Conservation (phyloP, 2,888 invertebrate genomes). For the Drosophila neotestacea region DNA sequence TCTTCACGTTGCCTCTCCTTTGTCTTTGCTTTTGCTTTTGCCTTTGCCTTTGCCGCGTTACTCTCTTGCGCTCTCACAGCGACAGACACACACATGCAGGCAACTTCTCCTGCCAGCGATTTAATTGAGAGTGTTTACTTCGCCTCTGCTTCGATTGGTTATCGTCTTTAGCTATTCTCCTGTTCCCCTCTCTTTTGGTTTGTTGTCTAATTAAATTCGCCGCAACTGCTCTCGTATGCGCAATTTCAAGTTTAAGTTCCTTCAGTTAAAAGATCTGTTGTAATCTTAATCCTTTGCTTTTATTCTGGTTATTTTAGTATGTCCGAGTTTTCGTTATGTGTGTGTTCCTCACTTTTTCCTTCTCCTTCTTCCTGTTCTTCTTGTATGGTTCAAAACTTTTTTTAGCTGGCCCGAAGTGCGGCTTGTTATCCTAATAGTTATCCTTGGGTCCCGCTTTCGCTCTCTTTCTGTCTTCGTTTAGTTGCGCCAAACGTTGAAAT, state of each 20-base stretch:
- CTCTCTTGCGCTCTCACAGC: conserved; percentile 51
- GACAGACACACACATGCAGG: conserved; percentile 51
- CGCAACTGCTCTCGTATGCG: conserved; percentile 61
- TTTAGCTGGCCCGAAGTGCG: conserved; percentile 33
- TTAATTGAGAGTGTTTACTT: conserved; percentile 41
- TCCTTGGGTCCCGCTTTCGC: conserved; percentile 34
- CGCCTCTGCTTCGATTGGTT: conserved; percentile 56
- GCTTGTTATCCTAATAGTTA: conserved; percentile 29
- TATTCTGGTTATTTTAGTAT: conserved; percentile 38
- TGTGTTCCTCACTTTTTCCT: conserved; percentile 14
- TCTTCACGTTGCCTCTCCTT: conserved; percentile 60
- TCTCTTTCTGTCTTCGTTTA: conserved; percentile 46
- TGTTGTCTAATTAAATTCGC: conserved; percentile 50
- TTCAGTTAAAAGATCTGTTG: conserved; percentile 45
- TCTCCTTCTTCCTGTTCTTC: conserved; percentile 1
- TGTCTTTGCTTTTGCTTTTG: conserved; percentile 14
- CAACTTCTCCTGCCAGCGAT: conserved; percentile 53
- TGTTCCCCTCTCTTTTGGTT: conserved; percentile 14
- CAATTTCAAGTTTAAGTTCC: conserved; percentile 62
- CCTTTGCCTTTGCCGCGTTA: conserved; percentile 27
- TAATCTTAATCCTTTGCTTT: conserved; percentile 4
- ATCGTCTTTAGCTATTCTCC: conserved; percentile 14
- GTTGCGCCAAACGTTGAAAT: conserved; percentile 83
- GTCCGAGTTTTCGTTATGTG: conserved; percentile 47
- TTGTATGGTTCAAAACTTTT: conserved; percentile 52